Conservation (phyloP, 2,797 vertebrate species). For the Hirundo rustica region DNA sequence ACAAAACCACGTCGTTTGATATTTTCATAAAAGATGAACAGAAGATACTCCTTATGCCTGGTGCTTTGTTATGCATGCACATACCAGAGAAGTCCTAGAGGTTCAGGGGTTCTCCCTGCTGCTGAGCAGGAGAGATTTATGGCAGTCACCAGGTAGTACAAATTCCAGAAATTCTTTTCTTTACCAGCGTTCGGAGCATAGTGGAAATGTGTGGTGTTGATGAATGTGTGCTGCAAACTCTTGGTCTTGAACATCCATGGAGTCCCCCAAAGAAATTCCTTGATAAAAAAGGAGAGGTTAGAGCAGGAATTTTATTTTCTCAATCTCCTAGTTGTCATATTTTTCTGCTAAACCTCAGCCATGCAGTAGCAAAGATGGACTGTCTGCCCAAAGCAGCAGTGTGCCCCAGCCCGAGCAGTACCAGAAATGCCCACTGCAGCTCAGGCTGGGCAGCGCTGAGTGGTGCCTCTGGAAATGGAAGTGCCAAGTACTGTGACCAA, state of each 20-base stretch:
- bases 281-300: neutral
- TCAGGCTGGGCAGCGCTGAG: neutral
- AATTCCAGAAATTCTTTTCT: neutral
- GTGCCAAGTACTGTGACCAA: neutral
- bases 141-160: neutral
- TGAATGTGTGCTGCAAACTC: neutral
- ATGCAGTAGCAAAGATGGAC: neutral
- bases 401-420: neutral
- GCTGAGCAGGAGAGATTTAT: neutral
- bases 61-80: neutral
- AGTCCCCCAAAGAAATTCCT: neutral
- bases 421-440: accelerated
- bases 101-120: neutral
- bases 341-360: neutral
- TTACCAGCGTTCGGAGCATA: neutral
- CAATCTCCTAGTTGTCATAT: neutral
- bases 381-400: neutral
- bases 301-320: neutral
- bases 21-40: neutral
- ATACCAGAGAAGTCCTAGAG: neutral
- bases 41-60: neutral
- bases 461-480: neutral
- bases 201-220: neutral
- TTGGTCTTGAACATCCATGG: neutral
- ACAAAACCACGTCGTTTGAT: neutral